A percentile compares a stretch with the other conserved stretches of the same genome.
Conservation (phyloP, 2,797 vertebrate species). For the Erithacus rubecula region DNA sequence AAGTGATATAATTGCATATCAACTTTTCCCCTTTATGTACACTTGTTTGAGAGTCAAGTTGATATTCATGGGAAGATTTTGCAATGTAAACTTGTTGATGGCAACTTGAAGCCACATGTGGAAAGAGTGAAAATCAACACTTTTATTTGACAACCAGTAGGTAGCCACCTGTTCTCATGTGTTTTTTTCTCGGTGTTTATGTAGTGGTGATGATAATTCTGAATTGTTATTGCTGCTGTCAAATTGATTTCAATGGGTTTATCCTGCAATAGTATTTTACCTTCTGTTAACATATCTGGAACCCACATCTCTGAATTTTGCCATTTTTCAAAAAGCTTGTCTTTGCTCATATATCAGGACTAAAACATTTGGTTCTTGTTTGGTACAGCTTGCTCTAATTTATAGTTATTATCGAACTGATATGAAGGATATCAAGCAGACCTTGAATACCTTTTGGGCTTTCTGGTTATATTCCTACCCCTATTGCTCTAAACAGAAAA, state of each 20-base stretch:
- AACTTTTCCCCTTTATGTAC: not conserved
- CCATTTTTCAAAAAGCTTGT: not conserved
- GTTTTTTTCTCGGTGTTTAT: not conserved
- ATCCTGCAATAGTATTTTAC: not conserved
- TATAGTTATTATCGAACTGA: not conserved
- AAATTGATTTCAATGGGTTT: not conserved
- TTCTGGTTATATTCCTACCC: not conserved
- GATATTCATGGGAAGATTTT: not conserved
- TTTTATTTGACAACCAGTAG: not conserved
- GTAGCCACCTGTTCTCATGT: not conserved
- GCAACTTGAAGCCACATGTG: not conserved
- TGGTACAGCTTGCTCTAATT: not conserved
- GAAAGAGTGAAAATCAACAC: not conserved
- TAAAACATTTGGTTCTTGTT: not conserved
- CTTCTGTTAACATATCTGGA: not conserved
- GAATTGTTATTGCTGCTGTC: not conserved
- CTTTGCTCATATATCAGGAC: not conserved
- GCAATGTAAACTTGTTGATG: not conserved
- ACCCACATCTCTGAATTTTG: not conserved
- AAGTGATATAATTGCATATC: not conserved
- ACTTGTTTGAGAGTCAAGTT: not conserved
- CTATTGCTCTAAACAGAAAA: not conserved
- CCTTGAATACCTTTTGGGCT: not conserved
- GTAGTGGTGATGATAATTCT: not conserved
- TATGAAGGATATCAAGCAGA: not conserved